These are phyloP conservation scores for Amphiprion clarkii DNA, from an alignment of 2,797 vertebrate species.

Conservation along the genomic window DNA sequence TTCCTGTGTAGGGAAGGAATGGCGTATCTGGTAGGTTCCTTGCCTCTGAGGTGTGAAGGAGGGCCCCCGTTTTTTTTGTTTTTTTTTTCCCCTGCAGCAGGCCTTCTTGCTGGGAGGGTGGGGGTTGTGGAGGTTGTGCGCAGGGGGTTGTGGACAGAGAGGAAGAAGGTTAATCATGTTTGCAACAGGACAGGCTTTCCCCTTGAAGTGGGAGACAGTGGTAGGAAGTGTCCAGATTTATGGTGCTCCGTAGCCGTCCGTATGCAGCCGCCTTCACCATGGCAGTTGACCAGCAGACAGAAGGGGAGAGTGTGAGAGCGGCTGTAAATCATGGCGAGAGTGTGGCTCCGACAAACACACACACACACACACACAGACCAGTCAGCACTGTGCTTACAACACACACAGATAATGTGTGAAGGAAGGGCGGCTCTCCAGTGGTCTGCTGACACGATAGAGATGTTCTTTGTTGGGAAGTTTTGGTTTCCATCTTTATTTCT, in stretches of 20 bases:
- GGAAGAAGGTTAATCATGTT: slow-evolving; percentile 83
- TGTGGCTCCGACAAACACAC: slow-evolving; percentile 69
- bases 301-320: slow-evolving; percentile 71
- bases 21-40: slow-evolving; percentile 40
- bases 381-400: slow-evolving; percentile 51
- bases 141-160: slow-evolving; percentile 58
- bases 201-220: slow-evolving; percentile 86
- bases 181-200: slow-evolving; percentile 82
- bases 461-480: slow-evolving; percentile 35
- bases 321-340: slow-evolving; percentile 83
- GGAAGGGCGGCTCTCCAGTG: slow-evolving; percentile 56
- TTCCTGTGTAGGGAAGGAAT: slow-evolving; percentile 48
- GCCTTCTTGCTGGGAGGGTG: slow-evolving; percentile 41
- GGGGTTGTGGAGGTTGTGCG: slow-evolving; percentile 43
- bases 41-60: slow-evolving; percentile 67
- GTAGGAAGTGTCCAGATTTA: slow-evolving; percentile 89
- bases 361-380: slow-evolving; percentile 45
- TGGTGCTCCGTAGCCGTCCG: slow-evolving; percentile 69
- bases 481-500: slow-evolving; percentile 5
- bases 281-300: slow-evolving; percentile 80
- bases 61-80: slow-evolving; percentile 30
- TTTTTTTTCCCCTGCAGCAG: slow-evolving; percentile 38
- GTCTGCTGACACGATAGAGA: slow-evolving; percentile 65
- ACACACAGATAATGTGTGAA: slow-evolving; percentile 66
- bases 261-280: slow-evolving; percentile 77